Percentiles rank a stretch among this genome's conserved stretches.
Evolutionary conservation across 2,113 vertebrate species (phyloP).

Genomic region (Tachysurus fulvidraco): DNA sequence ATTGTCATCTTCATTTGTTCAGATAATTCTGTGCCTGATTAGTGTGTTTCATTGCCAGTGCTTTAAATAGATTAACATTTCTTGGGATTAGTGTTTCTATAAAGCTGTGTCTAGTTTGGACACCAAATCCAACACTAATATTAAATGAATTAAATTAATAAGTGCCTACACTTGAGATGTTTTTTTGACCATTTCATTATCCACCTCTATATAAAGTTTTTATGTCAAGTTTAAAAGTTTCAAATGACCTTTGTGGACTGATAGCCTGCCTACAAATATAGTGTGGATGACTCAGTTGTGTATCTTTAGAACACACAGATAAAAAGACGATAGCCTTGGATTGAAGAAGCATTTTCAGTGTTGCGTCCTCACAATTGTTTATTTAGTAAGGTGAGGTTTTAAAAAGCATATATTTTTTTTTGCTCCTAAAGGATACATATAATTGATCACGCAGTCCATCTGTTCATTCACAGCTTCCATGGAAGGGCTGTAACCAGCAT

Average conservation of each 20-base stretch:
- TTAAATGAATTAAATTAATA: neutral
- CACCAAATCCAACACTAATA: neutral
- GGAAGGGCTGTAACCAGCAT: neutral
- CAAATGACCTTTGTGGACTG: neutral
- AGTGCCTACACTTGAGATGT: neutral
- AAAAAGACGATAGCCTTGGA: neutral
- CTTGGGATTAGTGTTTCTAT: constrained; percentile 33
- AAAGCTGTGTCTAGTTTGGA: too few species aligned
- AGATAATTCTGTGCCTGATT: constrained; percentile 55
- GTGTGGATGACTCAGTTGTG: constrained; percentile 2
- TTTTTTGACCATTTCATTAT: neutral
- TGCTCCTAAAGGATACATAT: neutral
- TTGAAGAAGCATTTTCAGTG: neutral
- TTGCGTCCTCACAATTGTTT: neutral
- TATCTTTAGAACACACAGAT: neutral
- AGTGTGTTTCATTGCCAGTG: constrained; percentile 41
- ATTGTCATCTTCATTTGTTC: constrained; percentile 44
- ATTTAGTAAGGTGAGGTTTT: constrained; percentile 4
- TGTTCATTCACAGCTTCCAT: constrained; percentile 12
- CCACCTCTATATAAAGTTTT: neutral
- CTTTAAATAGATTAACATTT: constrained; percentile 55
- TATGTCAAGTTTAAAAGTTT: neutral
- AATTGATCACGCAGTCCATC: constrained; percentile 21
- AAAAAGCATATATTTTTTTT: constrained; percentile 1
- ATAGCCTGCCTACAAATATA: constrained; percentile 3